Evolutionary conservation across 35 echinoderm and acorn worm species (phyloP), one percentile per base, ranked within the genome.

Genomic region (Ptychodera flava): DNA sequence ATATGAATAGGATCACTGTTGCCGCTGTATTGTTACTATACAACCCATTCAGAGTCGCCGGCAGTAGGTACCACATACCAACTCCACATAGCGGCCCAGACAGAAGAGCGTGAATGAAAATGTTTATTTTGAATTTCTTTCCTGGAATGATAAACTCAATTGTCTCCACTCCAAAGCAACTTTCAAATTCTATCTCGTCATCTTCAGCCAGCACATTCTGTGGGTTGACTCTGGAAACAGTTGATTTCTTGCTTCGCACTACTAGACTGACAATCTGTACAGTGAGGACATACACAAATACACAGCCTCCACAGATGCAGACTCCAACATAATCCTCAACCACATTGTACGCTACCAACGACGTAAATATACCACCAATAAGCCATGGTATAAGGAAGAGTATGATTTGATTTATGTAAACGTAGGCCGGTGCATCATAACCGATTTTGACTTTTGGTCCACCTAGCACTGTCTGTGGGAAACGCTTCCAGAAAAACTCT

Each of bases 141-240:
- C 86, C 82, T 37, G 96, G 96, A 30, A 99, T 15, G 30, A 94
- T 36, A 80, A 90, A 99, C 38, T 99, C 76, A 32, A 94, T 81
- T 28, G 93, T 91, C 16, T 99, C 86, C 6, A 79, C 28, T 16
- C 87, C 86, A 34, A 87, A 93, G 35, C 90, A 92, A 0, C 90
- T 90, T 16, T 99, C 93, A 99, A 99, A 99, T 1, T 99, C 93
- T 0, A 99, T 88, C 80, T 99, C 96, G 32, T 94, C 96, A 38
- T 99, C 96, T 75, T 99, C 95, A 27, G 95, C 80, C 29, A 98
- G 90, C 15, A 98, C 85, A 31, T 97, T 93, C 22, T 64, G 45
- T 38, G 78, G 83, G 82, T 79, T 80, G 28, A 85, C 36, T 86
- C 64, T 30, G 76, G 22, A 31, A 90, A 87, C 16, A 80, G 28